Base-by-base conservation (phyloP, 1,140 invertebrate species). In the Zaprionus africanus region DNA sequence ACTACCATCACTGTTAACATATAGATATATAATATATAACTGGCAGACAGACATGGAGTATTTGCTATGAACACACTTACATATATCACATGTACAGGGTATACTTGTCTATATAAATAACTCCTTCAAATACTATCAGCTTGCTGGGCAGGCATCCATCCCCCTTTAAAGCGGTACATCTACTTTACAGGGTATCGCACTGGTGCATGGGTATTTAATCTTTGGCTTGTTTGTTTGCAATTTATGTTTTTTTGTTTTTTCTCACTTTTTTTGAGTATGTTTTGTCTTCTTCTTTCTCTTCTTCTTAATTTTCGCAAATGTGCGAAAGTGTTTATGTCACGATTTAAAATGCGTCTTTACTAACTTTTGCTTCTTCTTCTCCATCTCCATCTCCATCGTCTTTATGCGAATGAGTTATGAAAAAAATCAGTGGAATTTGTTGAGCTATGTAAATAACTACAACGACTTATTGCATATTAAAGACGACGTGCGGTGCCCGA, bases 251-350 rank as follows among this genome's bases (percentile, higher is more conserved):
- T 34, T 41, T 28, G 13, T 41, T 24, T 34, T 36, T 58, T 38
- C 24, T 34, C 19, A 11, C 24, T 58, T 22, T 58, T n/a, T 58
- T 28, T 31, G 7, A 31, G 28, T 31, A 31, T 31, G 7, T 31
- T 31, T 31, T 31, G 31, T 11, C 12, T 34, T 59, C 19, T 59
- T 3, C 15, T 59, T 17, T 11, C 19, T 28, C 53, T 15, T 28
- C 24, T 26, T 5, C 7, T 46, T 17, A 46, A 56, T 26, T 31
- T 54, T 62, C 7, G 36, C 15, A 26, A 72, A 66, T 54, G 75
- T 77, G 75, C 62, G 58, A 77, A 77, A 77, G 49, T 77, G 69
- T 77, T 77, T 76, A 76, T 76, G 75, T 66, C 75, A 77, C 72
- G 69, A 66, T 73, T 77, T 62, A 66, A 72, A 75, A 69, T 70